These are phyloP conservation scores for Rousettus leschenaultii DNA, from an alignment of 2,113 vertebrate species.

Conservation along the genomic window DNA sequence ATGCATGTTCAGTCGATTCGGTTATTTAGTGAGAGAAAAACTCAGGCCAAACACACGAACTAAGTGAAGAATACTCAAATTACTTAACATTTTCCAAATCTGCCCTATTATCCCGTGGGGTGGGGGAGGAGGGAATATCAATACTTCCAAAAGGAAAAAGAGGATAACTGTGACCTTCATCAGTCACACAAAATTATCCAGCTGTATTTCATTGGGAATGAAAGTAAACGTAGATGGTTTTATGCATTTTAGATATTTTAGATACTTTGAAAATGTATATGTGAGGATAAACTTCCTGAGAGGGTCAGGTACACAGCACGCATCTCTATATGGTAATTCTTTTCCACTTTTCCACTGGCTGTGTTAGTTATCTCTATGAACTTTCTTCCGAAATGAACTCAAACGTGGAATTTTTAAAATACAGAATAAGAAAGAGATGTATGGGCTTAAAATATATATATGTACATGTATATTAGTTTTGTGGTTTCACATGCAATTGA, in stretches of 20 bases:
- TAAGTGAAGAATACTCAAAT: conserved; percentile 2
- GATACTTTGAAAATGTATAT: not conserved
- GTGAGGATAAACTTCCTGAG: not conserved
- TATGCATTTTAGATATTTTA: too few relatives aligned
- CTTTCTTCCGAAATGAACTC: not conserved
- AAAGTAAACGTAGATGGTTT: not conserved
- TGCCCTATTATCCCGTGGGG: not conserved
- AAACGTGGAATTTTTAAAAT: conserved; percentile 1
- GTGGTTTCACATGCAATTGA: not conserved
- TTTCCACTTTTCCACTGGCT: not conserved
- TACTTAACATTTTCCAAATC: not conserved
- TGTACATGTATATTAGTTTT: not conserved
- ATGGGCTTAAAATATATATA: not conserved
- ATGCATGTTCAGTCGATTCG: not conserved
- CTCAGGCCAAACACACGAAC: not conserved
- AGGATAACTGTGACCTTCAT: not conserved
- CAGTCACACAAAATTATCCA: not conserved
- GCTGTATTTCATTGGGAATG: not conserved
- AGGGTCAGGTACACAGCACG: not conserved
- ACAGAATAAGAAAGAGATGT: not conserved
- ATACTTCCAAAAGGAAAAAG: not conserved
- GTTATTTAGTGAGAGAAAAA: not conserved
- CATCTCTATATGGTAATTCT: not conserved
- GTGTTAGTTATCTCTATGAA: not conserved
- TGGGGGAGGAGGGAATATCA: not conserved